Conservation (phyloP, 1,140 invertebrate genomes). For the Calliphora vicina region DNA sequence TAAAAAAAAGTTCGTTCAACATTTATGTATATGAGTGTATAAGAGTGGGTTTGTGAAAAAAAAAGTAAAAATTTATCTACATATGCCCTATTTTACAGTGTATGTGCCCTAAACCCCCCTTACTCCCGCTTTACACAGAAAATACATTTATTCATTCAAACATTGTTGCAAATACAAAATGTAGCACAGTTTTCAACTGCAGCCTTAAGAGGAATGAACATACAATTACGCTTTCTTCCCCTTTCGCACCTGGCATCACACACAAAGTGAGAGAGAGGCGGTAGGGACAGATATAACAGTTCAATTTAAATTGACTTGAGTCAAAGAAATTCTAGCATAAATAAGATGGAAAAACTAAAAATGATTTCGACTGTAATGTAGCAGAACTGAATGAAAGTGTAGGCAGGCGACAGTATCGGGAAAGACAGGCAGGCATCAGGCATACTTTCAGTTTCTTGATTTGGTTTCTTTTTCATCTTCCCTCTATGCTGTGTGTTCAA, state of each 20-base stretch:
- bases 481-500: background rate
- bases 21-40: background rate
- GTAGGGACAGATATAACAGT: background rate
- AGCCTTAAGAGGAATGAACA: background rate
- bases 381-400: background rate
- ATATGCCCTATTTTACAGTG: background rate
- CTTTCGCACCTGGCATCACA: background rate
- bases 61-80: background rate
- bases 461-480: background rate
- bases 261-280: background rate
- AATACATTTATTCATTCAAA: background rate
- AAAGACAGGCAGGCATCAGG: background rate
- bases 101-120: background rate
- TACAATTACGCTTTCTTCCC: background rate
- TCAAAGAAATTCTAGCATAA: background rate
- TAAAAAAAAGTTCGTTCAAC: background rate
- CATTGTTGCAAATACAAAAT: background rate
- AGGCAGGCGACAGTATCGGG: background rate
- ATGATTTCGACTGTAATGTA: background rate
- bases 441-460: background rate
- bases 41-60: background rate
- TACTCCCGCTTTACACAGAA: background rate
- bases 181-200: background rate
- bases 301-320: constrained; percentile 22
- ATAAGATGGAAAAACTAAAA: background rate